Evolutionary conservation across 2,888 invertebrate genomes (phyloP).

Genomic region (Nasonia oneida): DNA sequence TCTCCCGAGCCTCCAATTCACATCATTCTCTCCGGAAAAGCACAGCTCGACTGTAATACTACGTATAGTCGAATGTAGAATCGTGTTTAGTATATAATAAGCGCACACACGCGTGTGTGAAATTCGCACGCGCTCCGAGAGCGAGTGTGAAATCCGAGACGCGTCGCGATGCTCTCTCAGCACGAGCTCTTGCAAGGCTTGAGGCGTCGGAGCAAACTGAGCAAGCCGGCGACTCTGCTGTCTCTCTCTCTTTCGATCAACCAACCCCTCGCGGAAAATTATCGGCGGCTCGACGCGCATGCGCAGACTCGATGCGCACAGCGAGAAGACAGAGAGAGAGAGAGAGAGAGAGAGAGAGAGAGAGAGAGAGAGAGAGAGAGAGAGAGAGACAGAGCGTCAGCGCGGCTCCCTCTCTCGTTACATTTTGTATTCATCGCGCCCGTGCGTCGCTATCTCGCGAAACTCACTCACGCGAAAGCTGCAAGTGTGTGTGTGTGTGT

Average conservation of each 20-base stretch:
- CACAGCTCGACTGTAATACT: neutral
- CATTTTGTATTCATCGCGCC: constrained; percentile 65
- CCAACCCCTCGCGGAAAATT: constrained; percentile 46
- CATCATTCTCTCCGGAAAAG: neutral
- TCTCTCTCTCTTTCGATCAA: constrained; percentile 54
- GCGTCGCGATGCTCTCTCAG: constrained; percentile 66
- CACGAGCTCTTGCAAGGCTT: constrained; percentile 71
- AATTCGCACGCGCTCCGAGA: neutral
- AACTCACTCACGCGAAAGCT: neutral
- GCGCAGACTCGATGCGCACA: constrained; percentile 45
- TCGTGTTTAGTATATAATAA: neutral
- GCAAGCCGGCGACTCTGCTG: constrained; percentile 59
- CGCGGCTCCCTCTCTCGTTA: constrained; percentile 57
- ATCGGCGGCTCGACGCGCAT: constrained; percentile 61
- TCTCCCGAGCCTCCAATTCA: neutral
- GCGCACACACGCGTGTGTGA: neutral
- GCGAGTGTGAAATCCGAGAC: neutral
- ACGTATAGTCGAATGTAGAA: no score
- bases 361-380: neutral
- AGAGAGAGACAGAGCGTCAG: neutral
- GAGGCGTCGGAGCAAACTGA: constrained; percentile 74
- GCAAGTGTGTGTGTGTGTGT: neutral
- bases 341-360: neutral
- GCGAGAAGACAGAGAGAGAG: neutral
- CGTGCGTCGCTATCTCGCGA: constrained; percentile 31